Percentiles rank a stretch among this genome's conserved stretches.
These are phyloP conservation scores for Anoplopoma fimbria DNA, from an alignment of 2,113 vertebrate species.

Conservation along the genomic window DNA sequence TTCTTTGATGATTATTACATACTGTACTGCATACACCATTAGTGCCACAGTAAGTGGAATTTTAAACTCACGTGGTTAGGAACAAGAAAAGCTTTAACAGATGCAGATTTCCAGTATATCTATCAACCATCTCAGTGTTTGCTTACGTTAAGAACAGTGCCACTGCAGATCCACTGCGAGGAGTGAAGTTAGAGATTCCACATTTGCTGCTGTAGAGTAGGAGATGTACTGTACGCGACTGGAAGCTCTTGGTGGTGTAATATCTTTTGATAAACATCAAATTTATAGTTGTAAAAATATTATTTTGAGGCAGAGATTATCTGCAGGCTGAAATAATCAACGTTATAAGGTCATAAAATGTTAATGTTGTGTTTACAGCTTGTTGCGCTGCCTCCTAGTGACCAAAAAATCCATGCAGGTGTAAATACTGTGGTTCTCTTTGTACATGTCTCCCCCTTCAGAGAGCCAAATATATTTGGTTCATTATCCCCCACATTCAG, in stretches of 20 bases:
- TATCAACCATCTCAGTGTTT: no score
- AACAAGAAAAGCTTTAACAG: background rate
- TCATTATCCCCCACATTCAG: constrained; percentile 44
- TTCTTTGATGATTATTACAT: no score
- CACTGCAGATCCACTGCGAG: background rate
- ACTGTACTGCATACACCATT: background rate
- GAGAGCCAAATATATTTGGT: constrained; percentile 9
- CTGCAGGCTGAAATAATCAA: constrained; percentile 24
- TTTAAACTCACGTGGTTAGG: background rate
- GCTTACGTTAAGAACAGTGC: no score
- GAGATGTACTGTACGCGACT: background rate
- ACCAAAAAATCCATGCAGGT: background rate
- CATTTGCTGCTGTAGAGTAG: background rate
- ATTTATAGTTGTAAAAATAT: constrained; percentile 1
- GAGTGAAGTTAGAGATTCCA: background rate
- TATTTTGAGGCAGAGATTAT: constrained; percentile 16
- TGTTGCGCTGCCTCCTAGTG: background rate
- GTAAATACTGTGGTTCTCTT: background rate
- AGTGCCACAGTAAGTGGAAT: background rate
- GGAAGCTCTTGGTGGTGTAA: constrained; percentile 11
- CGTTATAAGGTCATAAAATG: background rate
- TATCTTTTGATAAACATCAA: constrained; percentile 10
- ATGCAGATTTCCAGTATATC: no score
- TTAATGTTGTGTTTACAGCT: background rate
- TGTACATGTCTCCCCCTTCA: background rate